A percentile compares a stretch with the other conserved stretches of the same genome.
These are phyloP conservation scores for Psylliodes chrysocephalus DNA, from an alignment of 2,888 invertebrate species.

Conservation along the genomic window DNA sequence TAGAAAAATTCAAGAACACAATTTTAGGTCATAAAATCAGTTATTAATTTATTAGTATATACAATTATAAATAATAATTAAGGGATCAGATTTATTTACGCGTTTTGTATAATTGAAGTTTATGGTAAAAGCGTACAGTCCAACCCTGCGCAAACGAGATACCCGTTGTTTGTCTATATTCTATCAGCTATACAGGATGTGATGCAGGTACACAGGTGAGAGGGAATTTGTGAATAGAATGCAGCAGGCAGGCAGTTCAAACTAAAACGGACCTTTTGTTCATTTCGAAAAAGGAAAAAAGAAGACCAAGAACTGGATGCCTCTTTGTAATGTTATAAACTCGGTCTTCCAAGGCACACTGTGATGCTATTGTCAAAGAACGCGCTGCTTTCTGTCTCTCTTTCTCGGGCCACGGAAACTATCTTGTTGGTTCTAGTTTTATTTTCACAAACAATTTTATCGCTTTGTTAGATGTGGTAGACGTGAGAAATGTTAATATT, in stretches of 20 bases:
- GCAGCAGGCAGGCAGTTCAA: constrained; percentile 57
- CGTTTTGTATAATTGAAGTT: too few relatives aligned
- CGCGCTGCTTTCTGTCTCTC: constrained; percentile 9
- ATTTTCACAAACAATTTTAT: constrained; percentile 27
- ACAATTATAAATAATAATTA: too few relatives aligned
- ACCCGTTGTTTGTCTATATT: constrained; percentile 34
- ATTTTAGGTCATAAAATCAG: too few relatives aligned
- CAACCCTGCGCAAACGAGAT: constrained; percentile 22
- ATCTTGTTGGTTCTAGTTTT: constrained; percentile 10
- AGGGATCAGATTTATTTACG: too few relatives aligned
- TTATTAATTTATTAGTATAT: too few relatives aligned
- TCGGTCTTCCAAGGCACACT: constrained; percentile 14
- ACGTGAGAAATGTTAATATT: constrained; percentile 30
- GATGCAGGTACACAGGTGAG: constrained; percentile 64
- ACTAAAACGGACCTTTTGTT: constrained; percentile 57
- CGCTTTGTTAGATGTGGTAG: constrained; percentile 5
- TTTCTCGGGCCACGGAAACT: too few relatives aligned
- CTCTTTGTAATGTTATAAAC: constrained; percentile 45
- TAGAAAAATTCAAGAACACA: too few relatives aligned
- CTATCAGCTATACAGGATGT: constrained; percentile 57
- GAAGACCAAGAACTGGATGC: constrained; percentile 54
- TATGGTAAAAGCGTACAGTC: too few relatives aligned
- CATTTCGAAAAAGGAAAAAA: constrained; percentile 31
- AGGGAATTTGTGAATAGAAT: constrained; percentile 60
- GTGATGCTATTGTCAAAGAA: constrained; percentile 7